Conservation (phyloP, 2,888 invertebrate species). For the Lathronympha strigana region DNA sequence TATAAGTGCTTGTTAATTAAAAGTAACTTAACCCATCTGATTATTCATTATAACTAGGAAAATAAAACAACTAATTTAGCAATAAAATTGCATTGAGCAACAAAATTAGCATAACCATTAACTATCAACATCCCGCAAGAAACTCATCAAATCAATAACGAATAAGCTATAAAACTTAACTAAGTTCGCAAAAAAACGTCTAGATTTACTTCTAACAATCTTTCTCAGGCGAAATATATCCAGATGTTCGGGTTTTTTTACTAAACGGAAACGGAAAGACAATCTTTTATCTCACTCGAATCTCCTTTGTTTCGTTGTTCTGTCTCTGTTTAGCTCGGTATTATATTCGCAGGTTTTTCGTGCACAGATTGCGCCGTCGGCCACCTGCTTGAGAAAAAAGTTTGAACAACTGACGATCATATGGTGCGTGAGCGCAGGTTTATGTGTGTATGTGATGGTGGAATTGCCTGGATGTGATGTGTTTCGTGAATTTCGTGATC, state of each 20-base stretch:
- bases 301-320: conserved; percentile 31
- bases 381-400: conserved; percentile 72
- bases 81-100: conserved; percentile 2
- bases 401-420: conserved; percentile 73
- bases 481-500: too few relatives aligned
- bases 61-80: conserved; percentile 1
- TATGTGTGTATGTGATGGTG: conserved; percentile 27
- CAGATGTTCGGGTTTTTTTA: conserved; percentile 77
- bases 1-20: background rate
- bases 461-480: conserved; percentile 24
- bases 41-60: background rate
- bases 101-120: conserved; percentile 17
- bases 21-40: background rate
- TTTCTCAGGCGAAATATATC: conserved; percentile 59
- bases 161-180: conserved; percentile 33
- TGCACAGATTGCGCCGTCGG: conserved; percentile 73
- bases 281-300: conserved; percentile 50
- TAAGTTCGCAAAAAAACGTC: conserved; percentile 24
- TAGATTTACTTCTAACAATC: conserved; percentile 37
- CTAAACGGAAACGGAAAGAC: conserved; percentile 81
- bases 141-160: conserved; percentile 24
- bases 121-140: conserved; percentile 1
- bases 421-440: conserved; percentile 58
- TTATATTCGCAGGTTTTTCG: conserved; percentile 69
- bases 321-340: conserved; percentile 50